Evolutionary conservation across 2,888 invertebrate genomes (phyloP).

Genomic region (Ichneumoninae sp.): DNA sequence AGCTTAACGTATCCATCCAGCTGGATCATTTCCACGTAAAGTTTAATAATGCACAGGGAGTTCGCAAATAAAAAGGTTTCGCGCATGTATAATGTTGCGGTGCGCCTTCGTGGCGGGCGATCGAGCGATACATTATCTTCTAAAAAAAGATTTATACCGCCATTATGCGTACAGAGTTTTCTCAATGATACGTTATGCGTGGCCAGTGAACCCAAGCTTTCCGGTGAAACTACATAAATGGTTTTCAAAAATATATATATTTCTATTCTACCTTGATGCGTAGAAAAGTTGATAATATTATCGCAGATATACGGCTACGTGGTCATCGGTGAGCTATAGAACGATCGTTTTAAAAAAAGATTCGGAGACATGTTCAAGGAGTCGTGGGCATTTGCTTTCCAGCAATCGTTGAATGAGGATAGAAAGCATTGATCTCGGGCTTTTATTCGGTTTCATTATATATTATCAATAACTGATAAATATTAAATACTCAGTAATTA

Average conservation of each 20-base stretch:
- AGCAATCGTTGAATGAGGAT: neutral
- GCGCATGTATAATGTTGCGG: neutral
- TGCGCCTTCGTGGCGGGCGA: neutral
- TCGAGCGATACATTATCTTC: conserved; percentile 11
- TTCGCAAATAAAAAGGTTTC: conserved; percentile 18
- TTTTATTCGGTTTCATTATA: neutral
- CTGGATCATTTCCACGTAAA: conserved; percentile 13
- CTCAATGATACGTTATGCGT: neutral
- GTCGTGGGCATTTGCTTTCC: neutral
- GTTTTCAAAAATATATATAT: neutral
- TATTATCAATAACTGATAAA: neutral
- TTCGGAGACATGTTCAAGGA: neutral
- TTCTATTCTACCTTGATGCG: neutral
- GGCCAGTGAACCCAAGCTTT: neutral
- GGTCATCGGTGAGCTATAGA: neutral
- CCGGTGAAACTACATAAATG: neutral
- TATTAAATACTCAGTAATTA: neutral
- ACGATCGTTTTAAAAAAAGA: conserved; percentile 1
- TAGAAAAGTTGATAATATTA: neutral
- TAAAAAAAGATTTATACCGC: conserved; percentile 20
- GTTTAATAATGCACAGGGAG: conserved; percentile 23
- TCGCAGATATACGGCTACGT: neutral
- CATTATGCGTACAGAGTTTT: conserved; percentile 19
- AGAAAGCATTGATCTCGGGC: neutral
- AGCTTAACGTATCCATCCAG: conserved; percentile 51